Conservation (phyloP, 2,888 invertebrate genomes). For the Automeris io region DNA sequence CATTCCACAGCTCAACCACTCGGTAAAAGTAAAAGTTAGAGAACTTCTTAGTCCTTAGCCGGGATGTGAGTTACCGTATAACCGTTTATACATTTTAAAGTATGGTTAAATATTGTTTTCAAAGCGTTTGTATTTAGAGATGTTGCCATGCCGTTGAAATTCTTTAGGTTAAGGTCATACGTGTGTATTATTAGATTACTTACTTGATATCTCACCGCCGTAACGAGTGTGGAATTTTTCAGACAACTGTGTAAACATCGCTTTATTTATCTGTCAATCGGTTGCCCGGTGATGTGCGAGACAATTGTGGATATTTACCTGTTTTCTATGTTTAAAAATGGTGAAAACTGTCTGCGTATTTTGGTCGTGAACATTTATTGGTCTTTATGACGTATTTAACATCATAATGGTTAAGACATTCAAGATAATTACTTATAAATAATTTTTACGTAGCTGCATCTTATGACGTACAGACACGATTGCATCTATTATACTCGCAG, state of each 20-base stretch:
- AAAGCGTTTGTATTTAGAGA: background rate
- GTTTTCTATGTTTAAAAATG: background rate
- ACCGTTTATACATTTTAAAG: background rate
- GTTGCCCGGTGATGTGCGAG: background rate
- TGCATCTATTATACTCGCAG: too few relatives aligned
- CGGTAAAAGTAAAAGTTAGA: too few relatives aligned
- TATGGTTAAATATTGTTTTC: background rate
- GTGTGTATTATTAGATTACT: background rate
- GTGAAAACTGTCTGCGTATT: background rate
- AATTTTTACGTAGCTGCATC: too few relatives aligned
- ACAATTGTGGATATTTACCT: background rate
- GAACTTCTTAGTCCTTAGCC: too few relatives aligned
- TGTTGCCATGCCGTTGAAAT: background rate
- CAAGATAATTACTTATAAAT: too few relatives aligned
- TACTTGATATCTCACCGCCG: background rate
- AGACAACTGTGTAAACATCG: slow-evolving; percentile 2
- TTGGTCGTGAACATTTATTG: too few relatives aligned
- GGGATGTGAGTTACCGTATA: too few relatives aligned
- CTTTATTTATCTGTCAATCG: background rate
- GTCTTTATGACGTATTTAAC: too few relatives aligned
- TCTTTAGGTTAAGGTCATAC: slow-evolving; percentile 1
- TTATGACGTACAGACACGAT: too few relatives aligned
- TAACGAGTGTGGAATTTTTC: background rate
- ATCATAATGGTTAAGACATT: too few relatives aligned
- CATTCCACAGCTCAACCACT: too few relatives aligned